Base-by-base conservation (phyloP, 2,113 vertebrate species). In the Thryonomys swinderianus region DNA sequence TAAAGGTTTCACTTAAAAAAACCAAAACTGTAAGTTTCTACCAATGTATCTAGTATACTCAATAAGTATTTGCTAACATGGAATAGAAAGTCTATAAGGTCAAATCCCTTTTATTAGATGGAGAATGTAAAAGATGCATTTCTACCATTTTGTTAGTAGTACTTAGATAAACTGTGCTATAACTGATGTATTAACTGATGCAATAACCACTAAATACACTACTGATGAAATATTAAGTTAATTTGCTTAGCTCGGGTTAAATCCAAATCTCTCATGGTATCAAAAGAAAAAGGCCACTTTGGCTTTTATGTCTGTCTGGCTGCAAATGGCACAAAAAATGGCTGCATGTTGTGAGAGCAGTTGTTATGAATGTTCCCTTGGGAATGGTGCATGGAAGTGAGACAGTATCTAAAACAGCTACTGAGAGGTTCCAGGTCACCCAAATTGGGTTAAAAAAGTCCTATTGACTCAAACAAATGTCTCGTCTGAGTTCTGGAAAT, bases 401-500 rank as follows among this genome's bases (percentile, higher is more conserved):
- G 81, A 95, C 42, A 94, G 13, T 51, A 85, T 69, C 85, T 95
- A 74, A 74, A 94, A 95, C 74, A 92, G 94, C 53, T 37, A 16
- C 11, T 45, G 64, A 96, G 82, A 96, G 83, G 67, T 66, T 94
- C 92, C 83, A 96, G 85, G 62, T 86, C 79, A 93, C 92, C 64
- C 62, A 88, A 80, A 91, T 23, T 96, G 88, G 88, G 27, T 95
- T 14, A 93, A 48, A 55, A 94, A 93, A 97, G 82, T 85, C 96
- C 86, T 91, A 67, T 0, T 83, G 96, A 96, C 95, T 67, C 21
- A 96, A 73, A 74, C 42, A 45, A 74, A 85, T 40, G 92, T 93
- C 94, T 95, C 96, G 5, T 91, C 53, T 82, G 79, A 95, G 90
- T 89, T 98, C 95, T 84, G 85, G 78, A 95, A 96, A 97, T 32